Evolutionary conservation across 2,113 vertebrate species (phyloP).

Genomic region (Numida meleagris): DNA sequence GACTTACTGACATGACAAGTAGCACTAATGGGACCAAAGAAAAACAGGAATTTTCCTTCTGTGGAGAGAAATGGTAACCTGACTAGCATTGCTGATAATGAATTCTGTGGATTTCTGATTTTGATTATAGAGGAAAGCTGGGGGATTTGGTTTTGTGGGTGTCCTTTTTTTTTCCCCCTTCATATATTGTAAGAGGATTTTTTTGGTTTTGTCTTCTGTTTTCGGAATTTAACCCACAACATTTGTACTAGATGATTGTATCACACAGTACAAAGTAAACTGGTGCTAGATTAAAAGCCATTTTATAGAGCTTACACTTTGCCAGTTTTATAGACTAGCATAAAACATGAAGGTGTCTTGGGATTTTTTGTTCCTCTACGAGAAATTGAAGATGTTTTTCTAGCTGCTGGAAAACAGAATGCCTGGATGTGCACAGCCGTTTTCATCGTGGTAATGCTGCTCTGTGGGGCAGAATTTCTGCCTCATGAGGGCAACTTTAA

Average conservation of each 20-base stretch:
- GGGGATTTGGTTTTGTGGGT: background rate
- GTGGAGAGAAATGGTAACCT: background rate
- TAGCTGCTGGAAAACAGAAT: constrained; percentile 25
- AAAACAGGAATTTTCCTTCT: background rate
- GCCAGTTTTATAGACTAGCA: constrained; percentile 53
- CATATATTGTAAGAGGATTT: background rate
- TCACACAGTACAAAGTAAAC: constrained; percentile 20
- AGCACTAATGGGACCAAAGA: background rate
- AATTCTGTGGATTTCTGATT: background rate
- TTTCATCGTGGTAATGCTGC: constrained; percentile 15
- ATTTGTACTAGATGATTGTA: constrained; percentile 26
- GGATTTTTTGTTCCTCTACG: constrained; percentile 50
- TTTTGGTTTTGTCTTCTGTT: constrained; percentile 10
- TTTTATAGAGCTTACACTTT: constrained; percentile 64
- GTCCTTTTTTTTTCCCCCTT: background rate
- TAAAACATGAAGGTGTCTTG: constrained; percentile 53
- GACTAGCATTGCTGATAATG: background rate
- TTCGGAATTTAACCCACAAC: background rate
- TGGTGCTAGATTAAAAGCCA: constrained; percentile 53
- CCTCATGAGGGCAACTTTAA: constrained; percentile 16
- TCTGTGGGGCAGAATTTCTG: constrained; percentile 6
- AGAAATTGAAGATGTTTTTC: constrained; percentile 54
- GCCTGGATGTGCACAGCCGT: background rate
- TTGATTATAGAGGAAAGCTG: background rate
- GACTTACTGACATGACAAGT: background rate